phyloP scores from a whole-genome alignment of 1,140 invertebrate species.

The Neotoxoptera formosana region DNA sequence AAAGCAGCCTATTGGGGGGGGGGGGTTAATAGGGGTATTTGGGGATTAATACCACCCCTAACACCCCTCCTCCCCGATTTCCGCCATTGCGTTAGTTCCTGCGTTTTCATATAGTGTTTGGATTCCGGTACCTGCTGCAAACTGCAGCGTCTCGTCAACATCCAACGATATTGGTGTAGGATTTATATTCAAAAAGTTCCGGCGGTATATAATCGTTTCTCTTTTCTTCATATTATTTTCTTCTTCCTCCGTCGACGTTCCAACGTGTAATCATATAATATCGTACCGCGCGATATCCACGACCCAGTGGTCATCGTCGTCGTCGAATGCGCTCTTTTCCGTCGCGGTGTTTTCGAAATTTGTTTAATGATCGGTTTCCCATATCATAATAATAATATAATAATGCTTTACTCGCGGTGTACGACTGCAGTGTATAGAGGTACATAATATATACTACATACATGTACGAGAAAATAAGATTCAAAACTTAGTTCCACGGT shows the following conservation, averaged over 20 bases:
- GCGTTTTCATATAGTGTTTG: neutral
- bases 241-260: neutral
- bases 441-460: too few species aligned
- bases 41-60: too few species aligned
- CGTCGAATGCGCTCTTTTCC: neutral
- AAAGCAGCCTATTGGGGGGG: too few species aligned
- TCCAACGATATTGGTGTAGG: neutral
- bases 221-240: neutral
- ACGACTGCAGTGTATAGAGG: neutral
- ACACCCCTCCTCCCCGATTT: too few species aligned
- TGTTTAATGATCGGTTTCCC: conserved; percentile 46
- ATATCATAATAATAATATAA: neutral
- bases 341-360: conserved; percentile 9
- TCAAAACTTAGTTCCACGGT: conserved; percentile 34
- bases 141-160: neutral
- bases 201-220: neutral
- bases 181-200: neutral
- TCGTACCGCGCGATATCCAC: neutral
- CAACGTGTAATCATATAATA: neutral
- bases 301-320: neutral
- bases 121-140: neutral
- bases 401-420: neutral
- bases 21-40: too few species aligned
- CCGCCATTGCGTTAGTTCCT: too few species aligned
- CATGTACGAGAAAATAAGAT: conserved; percentile 46